phyloP scores from a whole-genome alignment of 1,140 invertebrate genomes.

The Drosophila ercepeae region DNA sequence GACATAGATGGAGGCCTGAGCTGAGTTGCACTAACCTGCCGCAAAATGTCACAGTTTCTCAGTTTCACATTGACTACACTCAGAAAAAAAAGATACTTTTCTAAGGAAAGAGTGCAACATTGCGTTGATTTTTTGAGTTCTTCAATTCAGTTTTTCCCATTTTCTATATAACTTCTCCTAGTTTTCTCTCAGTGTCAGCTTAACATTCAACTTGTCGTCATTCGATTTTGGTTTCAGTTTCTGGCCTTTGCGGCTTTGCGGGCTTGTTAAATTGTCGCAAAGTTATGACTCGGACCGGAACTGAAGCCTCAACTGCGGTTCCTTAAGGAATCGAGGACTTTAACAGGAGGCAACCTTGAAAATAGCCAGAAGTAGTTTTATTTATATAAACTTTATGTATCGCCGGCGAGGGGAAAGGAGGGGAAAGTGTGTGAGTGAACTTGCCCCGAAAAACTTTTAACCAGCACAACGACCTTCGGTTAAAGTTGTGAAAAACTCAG shows the following conservation, averaged over 20 bases:
- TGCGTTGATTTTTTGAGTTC: no score
- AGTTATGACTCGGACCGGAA: constrained; percentile 51
- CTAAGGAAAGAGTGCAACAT: no score
- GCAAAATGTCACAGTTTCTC: constrained; percentile 34
- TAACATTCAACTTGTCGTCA: not conserved
- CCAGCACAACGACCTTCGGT: constrained; percentile 73
- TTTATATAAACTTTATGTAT: constrained; percentile 24
- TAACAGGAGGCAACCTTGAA: constrained; percentile 23
- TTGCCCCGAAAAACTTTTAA: constrained; percentile 56
- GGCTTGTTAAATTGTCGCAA: constrained; percentile 72
- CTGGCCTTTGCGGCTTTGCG: constrained; percentile 35
- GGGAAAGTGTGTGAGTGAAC: constrained; percentile 49
- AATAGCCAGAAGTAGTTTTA: constrained; percentile 5
- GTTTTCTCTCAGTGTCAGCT: not conserved
- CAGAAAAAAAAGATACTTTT: not conserved
- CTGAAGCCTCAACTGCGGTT: constrained; percentile 14
- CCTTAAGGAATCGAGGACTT: constrained; percentile 1
- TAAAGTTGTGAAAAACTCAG: constrained; percentile 74
- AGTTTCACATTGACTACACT: not conserved
- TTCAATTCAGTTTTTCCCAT: not conserved
- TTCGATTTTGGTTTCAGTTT: not conserved
- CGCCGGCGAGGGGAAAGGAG: no score
- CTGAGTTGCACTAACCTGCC: constrained; percentile 25
- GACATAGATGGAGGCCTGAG: constrained; percentile 5
- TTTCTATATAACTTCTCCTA: not conserved